Percentiles rank a stretch among this genome's conserved stretches.
Conservation (phyloP, 1,140 invertebrate species). For the Hylaeus anthracinus region DNA sequence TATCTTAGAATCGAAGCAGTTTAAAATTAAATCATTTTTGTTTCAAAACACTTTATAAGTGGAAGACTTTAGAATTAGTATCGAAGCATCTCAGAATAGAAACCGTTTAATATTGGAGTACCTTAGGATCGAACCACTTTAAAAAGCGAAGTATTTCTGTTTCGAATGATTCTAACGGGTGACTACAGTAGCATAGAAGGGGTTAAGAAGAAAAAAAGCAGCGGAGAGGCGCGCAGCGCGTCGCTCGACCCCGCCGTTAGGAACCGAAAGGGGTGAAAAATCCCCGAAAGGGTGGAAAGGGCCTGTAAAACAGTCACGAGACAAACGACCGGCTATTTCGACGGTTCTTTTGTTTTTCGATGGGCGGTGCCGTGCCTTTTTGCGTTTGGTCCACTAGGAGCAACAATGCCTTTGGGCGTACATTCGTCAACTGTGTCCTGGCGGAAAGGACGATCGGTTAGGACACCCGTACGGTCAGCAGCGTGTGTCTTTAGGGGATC, state of each 20-base stretch:
- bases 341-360: constrained; percentile 63
- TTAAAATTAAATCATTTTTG: no score
- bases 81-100: no score
- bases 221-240: not conserved
- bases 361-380: constrained; percentile 69
- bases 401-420: constrained; percentile 36
- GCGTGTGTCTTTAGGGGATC: not conserved
- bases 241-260: not conserved
- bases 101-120: no score
- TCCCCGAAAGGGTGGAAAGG: constrained; percentile 32
- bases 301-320: constrained; percentile 11
- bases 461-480: constrained; percentile 39
- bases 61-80: no score
- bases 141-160: no score
- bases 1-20: no score
- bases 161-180: no score
- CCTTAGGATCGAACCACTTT: no score
- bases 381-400: constrained; percentile 55
- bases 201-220: constrained; percentile 4
- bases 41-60: no score
- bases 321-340: constrained; percentile 66
- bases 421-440: constrained; percentile 62
- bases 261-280: constrained; percentile 57
- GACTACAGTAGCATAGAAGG: not conserved
- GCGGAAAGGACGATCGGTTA: constrained; percentile 8